A percentile compares a stretch with the other conserved stretches of the same genome.
phyloP scores from a whole-genome alignment of 2,113 vertebrate genomes.

The Grammomys dolichurus region DNA sequence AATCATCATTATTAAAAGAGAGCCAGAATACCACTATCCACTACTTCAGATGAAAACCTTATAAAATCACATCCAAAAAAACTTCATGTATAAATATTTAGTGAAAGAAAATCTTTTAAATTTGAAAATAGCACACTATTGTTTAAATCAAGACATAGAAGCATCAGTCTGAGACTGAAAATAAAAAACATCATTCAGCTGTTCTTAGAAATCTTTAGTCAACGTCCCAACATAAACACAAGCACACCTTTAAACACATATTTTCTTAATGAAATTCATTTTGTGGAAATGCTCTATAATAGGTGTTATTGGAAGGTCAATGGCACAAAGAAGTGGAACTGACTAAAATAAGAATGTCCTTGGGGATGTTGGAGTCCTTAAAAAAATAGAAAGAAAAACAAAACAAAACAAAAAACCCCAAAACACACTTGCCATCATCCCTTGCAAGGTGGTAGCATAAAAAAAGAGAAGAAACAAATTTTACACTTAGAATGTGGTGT shows the following conservation, averaged over 20 bases:
- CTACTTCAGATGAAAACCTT: neutral
- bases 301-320: conserved; percentile 47
- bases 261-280: conserved; percentile 41
- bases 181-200: neutral
- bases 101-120: conserved; percentile 27
- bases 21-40: neutral
- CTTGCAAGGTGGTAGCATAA: conserved; percentile 34
- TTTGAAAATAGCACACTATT: neutral
- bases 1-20: neutral
- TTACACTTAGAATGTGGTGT: conserved; percentile 63
- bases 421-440: conserved; percentile 12
- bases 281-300: neutral
- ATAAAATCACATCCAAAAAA: neutral
- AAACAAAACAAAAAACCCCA: neutral
- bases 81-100: conserved; percentile 23
- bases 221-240: neutral
- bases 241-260: conserved; percentile 11
- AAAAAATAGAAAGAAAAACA: neutral
- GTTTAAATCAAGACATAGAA: neutral
- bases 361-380: neutral
- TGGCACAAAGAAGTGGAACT: conserved; percentile 12
- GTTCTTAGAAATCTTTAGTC: conserved; percentile 4
- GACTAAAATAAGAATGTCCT: conserved; percentile 10
- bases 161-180: neutral
- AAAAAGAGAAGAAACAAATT: conserved; percentile 64